Evolutionary conservation across 2,888 invertebrate species (phyloP).

Genomic region (Busseola fusca): DNA sequence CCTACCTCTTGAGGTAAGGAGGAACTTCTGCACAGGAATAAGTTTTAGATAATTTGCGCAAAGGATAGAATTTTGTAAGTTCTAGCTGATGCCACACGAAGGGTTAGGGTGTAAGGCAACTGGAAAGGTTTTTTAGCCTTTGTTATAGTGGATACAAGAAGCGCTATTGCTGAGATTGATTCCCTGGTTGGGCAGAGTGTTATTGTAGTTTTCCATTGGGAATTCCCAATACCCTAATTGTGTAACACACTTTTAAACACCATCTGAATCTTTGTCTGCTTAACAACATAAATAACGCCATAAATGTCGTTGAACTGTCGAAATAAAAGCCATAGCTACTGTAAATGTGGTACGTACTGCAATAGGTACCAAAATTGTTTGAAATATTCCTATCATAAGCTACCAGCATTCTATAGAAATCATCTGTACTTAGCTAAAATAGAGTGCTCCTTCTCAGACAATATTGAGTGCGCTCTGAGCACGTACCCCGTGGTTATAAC

Average conservation of each 20-base stretch:
- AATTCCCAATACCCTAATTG: not conserved
- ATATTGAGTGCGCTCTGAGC: constrained; percentile 23
- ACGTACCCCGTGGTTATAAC: constrained; percentile 17
- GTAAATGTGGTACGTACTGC: not conserved
- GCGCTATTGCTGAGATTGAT: not conserved
- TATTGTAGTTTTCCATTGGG: not conserved
- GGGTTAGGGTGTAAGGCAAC: not conserved
- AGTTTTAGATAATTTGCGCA: constrained; percentile 47
- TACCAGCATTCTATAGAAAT: constrained; percentile 1
- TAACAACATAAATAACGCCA: not conserved
- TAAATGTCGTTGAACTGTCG: not conserved
- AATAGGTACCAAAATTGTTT: not conserved
- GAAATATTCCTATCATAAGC: not conserved
- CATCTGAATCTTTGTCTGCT: not conserved
- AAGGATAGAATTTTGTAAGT: constrained; percentile 36
- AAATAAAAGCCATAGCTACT: not conserved
- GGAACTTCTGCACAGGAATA: constrained; percentile 42
- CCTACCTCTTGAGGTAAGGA: constrained; percentile 37
- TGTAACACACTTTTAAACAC: not conserved
- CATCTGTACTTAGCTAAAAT: constrained; percentile 5
- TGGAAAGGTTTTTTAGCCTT: not conserved
- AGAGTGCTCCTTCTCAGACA: constrained; percentile 4
- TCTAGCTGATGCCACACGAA: not conserved
- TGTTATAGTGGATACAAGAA: not conserved
- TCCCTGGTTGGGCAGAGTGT: not conserved